phyloP scores from a whole-genome alignment of 2,113 vertebrate genomes.

The Cynocephalus volans region DNA sequence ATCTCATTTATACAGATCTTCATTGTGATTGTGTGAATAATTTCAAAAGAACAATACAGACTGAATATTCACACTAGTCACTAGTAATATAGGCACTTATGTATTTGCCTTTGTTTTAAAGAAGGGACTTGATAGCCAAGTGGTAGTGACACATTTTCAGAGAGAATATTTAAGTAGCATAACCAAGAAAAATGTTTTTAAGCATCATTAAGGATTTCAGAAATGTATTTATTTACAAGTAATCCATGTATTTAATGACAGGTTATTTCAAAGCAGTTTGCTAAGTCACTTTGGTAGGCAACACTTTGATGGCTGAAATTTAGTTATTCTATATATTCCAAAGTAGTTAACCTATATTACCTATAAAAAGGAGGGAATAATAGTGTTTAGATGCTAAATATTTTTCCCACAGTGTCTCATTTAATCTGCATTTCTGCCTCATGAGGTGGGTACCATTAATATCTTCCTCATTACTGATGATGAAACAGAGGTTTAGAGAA shows the following conservation, averaged over 20 bases:
- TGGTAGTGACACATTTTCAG: conserved; percentile 11
- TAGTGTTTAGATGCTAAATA: conserved; percentile 6
- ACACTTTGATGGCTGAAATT: conserved; percentile 23
- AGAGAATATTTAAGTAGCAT: conserved; percentile 13
- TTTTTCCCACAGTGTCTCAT: background rate
- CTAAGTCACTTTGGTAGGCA: background rate
- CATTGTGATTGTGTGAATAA: conserved; percentile 18
- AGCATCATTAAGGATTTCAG: conserved; percentile 35
- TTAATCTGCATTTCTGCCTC: conserved; percentile 43
- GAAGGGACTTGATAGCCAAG: background rate
- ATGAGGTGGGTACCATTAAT: conserved; percentile 13
- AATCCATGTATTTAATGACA: conserved; percentile 11
- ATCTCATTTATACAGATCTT: background rate
- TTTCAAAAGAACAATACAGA: conserved; percentile 31
- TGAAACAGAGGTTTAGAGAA: conserved; percentile 33
- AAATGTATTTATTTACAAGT: conserved; percentile 39
- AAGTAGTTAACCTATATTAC: conserved; percentile 23
- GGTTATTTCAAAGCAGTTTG: conserved; percentile 38
- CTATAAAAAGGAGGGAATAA: conserved; percentile 35
- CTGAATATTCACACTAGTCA: background rate
- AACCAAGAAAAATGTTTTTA: conserved; percentile 63
- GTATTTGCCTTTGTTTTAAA: background rate
- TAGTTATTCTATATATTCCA: conserved; percentile 29
- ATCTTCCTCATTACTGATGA: conserved; percentile 22
- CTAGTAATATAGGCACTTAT: background rate